Evolutionary conservation across 37 sponge, comb jelly and placozoan species (phyloP).

Genomic region (Axinella damicornis): DNA sequence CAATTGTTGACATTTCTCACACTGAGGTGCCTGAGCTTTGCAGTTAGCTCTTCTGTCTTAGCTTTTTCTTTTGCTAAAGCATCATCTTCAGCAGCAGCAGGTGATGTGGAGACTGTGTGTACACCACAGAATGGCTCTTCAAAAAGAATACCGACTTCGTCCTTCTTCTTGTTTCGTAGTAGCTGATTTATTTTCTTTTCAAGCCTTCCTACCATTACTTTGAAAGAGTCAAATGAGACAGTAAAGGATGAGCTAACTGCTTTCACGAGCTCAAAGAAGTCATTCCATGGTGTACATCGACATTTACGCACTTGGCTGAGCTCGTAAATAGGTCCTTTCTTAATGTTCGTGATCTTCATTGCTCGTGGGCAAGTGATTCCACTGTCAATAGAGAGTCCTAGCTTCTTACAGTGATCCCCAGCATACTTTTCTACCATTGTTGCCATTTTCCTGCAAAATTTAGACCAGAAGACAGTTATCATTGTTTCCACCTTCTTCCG

Average conservation of each 20-base stretch:
- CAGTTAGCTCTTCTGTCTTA: not conserved
- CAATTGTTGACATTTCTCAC: slow-evolving; percentile 7
- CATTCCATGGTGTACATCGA: not conserved
- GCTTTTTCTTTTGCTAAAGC: too few species aligned
- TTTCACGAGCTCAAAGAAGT: not conserved
- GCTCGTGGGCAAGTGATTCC: not conserved
- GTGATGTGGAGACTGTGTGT: too few species aligned
- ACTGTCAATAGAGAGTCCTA: not conserved
- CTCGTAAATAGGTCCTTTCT: not conserved
- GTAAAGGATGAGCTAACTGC: not conserved
- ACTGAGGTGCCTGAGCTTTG: not conserved
- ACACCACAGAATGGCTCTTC: not conserved
- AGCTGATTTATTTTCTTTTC: not conserved
- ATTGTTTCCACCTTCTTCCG: not conserved
- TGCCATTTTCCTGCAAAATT: not conserved
- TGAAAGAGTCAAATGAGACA: not conserved
- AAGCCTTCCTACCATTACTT: slow-evolving; percentile 3
- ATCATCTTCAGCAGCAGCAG: too few species aligned
- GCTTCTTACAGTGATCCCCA: not conserved
- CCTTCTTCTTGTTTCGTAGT: not conserved
- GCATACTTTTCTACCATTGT: not conserved
- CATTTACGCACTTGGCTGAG: not conserved
- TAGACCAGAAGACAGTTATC: not conserved
- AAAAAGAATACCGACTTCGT: not conserved
- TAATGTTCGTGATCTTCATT: not conserved